Evolutionary conservation across 2,113 vertebrate genomes (phyloP).

Genomic region (Aldabrachelys gigantea): DNA sequence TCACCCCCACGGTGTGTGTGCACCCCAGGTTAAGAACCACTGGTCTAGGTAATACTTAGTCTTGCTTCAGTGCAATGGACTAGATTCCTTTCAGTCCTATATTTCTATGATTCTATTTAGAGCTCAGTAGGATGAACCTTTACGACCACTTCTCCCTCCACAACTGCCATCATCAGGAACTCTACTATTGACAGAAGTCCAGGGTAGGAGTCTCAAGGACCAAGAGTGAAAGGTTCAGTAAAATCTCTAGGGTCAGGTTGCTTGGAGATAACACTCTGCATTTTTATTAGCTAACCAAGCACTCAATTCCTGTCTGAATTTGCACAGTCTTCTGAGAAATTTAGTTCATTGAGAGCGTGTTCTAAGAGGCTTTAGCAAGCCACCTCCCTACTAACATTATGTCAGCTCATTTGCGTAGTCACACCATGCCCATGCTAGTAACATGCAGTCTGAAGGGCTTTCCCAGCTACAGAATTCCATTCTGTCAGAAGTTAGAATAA

Average conservation of each 20-base stretch:
- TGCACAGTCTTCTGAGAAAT: background rate
- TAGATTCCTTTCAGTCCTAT: background rate
- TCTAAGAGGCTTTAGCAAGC: background rate
- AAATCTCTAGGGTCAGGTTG: rapidly evolving
- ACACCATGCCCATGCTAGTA: background rate
- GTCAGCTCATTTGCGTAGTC: background rate
- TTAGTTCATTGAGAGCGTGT: background rate
- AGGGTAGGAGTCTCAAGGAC: background rate
- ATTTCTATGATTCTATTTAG: background rate
- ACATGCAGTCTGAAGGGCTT: background rate
- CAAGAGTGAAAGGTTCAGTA: background rate
- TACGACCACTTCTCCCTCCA: background rate
- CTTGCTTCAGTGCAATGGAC: background rate
- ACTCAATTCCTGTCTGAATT: background rate
- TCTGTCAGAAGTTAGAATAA: rapidly evolving
- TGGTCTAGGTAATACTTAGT: background rate
- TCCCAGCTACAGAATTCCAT: background rate
- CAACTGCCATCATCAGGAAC: background rate
- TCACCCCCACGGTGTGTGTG: too few species aligned
- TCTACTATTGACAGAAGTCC: rapidly evolving
- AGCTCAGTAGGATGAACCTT: background rate
- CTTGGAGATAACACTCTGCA: background rate
- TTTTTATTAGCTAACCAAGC: background rate
- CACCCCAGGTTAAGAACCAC: too few species aligned
- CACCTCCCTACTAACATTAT: background rate